Evolutionary conservation across 2,888 invertebrate species (phyloP).

Genomic region (Pyrgus malvae): DNA sequence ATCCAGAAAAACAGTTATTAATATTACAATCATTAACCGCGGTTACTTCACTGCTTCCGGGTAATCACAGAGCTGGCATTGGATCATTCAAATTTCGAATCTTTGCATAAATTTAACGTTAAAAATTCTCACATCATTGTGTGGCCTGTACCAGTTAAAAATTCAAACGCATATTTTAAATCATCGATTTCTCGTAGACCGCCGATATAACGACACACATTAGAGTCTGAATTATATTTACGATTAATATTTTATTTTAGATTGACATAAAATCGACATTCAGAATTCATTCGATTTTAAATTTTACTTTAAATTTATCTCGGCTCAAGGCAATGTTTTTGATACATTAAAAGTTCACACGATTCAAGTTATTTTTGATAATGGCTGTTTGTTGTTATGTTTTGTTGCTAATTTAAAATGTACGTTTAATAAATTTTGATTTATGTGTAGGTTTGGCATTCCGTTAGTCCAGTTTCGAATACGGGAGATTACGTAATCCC

Average conservation of each 20-base stretch:
- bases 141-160: conserved; percentile 33
- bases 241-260: conserved; percentile 39
- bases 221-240: conserved; percentile 40
- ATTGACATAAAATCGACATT: conserved; percentile 35
- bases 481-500: conserved; percentile 1
- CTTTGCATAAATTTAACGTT: conserved; percentile 33
- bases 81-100: conserved; percentile 21
- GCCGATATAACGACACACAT: conserved; percentile 31
- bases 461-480: conserved; percentile 10
- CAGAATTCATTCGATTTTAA: conserved; percentile 30
- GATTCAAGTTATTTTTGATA: not conserved
- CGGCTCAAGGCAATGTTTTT: not conserved
- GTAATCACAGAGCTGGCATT: conserved; percentile 21
- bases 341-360: conserved; percentile 13
- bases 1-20: conserved; percentile 32
- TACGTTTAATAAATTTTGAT: conserved; percentile 17
- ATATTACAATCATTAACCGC: conserved; percentile 27
- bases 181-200: conserved; percentile 34
- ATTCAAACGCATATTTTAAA: conserved; percentile 35
- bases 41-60: conserved; percentile 31
- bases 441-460: conserved; percentile 6
- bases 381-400: conserved; percentile 17
- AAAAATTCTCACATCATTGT: conserved; percentile 32
- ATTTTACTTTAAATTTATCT: conserved; percentile 21
- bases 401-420: conserved; percentile 12